These are phyloP conservation scores for Nomada hirtipes DNA, from an alignment of 2,888 invertebrate species.

Conservation along the genomic window DNA sequence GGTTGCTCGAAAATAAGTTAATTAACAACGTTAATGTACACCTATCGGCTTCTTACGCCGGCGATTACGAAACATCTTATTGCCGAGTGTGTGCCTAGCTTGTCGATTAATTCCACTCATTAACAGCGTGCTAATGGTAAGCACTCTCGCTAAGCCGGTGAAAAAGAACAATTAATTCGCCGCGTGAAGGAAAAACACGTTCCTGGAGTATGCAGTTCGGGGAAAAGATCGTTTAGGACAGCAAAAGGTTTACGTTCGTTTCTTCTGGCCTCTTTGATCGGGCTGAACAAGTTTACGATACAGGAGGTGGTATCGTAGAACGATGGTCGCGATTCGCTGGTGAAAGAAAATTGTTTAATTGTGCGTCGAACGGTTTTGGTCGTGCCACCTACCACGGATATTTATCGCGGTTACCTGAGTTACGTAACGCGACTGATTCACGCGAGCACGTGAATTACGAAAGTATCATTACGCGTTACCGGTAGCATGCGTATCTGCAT, in stretches of 20 bases:
- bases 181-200: constrained; percentile 21
- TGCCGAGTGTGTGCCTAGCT: background rate
- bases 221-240: background rate
- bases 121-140: constrained; percentile 28
- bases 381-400: constrained; percentile 39
- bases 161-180: constrained; percentile 27
- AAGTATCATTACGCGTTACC: constrained; percentile 58
- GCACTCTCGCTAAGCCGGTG: too few relatives aligned
- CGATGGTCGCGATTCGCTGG: constrained; percentile 10
- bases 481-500: constrained; percentile 44
- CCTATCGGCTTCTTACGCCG: background rate
- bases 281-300: constrained; percentile 1
- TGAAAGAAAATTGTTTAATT: constrained; percentile 51
- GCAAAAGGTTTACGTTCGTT: constrained; percentile 21
- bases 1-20: background rate
- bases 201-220: background rate
- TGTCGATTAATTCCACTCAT: constrained; percentile 40
- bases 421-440: constrained; percentile 39
- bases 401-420: constrained; percentile 19
- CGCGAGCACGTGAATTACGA: constrained; percentile 61
- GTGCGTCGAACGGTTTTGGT: constrained; percentile 33
- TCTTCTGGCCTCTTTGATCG: background rate
- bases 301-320: background rate
- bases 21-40: background rate
- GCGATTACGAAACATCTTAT: constrained; percentile 16